Evolutionary conservation across 1,140 invertebrate species (phyloP).

Genomic region (Mycetomoellerius zeteki): DNA sequence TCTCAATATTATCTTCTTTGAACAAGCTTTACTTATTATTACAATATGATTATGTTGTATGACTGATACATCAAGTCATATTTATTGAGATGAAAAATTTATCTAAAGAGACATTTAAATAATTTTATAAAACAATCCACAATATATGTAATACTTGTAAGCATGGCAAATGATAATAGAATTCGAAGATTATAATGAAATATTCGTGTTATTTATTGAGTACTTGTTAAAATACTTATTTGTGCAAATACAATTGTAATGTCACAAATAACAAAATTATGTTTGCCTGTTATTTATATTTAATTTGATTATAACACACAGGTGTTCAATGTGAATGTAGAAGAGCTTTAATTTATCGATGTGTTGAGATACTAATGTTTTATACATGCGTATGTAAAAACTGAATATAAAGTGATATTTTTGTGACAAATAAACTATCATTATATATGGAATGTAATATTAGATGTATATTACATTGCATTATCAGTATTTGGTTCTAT

Average conservation of each 20-base stretch:
- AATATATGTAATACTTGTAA: not conserved
- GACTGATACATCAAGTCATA: not conserved
- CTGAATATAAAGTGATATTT: conserved; percentile 21
- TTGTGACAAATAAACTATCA: conserved; percentile 29
- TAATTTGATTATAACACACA: conserved; percentile 51
- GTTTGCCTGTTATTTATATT: conserved; percentile 41
- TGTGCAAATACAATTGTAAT: conserved; percentile 27
- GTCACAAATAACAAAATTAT: conserved; percentile 47
- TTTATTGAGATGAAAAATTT: conserved; percentile 20
- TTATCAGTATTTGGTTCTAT: conserved; percentile 41
- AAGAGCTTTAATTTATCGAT: conserved; percentile 5
- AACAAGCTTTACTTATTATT: conserved; percentile 6
- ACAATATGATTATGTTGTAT: not conserved
- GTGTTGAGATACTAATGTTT: conserved; percentile 28
- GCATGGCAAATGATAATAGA: not conserved
- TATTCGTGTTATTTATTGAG: conserved; percentile 21
- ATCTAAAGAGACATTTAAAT: conserved; percentile 24
- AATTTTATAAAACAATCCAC: conserved; percentile 38
- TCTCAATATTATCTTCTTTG: conserved; percentile 5
- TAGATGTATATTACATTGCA: conserved; percentile 53
- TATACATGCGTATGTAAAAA: conserved; percentile 36
- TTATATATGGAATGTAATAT: conserved; percentile 62
- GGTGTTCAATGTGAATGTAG: not conserved
- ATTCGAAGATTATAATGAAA: conserved; percentile 35
- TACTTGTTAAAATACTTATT: not conserved